Evolutionary conservation across 1,140 invertebrate species (phyloP), one percentile per base, ranked within the genome.

Genomic region (Cyrtorhinus lividipennis): DNA sequence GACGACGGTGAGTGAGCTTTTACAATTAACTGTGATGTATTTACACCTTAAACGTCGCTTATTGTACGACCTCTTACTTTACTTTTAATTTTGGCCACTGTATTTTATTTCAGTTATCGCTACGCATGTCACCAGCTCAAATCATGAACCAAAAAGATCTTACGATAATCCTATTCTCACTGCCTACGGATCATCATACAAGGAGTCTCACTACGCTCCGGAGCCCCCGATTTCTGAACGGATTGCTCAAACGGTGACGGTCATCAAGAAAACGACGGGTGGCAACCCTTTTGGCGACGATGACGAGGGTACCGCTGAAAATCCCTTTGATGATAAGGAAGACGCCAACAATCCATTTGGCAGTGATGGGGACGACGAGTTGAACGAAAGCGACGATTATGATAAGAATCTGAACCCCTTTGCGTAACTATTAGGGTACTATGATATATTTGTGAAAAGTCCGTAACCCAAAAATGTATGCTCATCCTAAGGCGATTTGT

Each of bases 361-460:
- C 64, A 68, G 71, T 10, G 72, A 73, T 46, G 75, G 76, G 22
- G 71, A 78, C 10, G 72, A 73, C 46, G 75, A 76, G 22, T 71
- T 77, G 62, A 22, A 23, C 18, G 71, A 76, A 24, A 24, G n/a
- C 24, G 68, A 68, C 24, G 74, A 76, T 70, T 83, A 83, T 69
- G 80, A 83, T 68, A 82, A 81, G 67, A 84, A 83, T 69, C 69
- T 82, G 18, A 85, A 85, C 72, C 82, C 82, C 15, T 86, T 85
- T 20, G 20, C 48, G 20, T 53, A 53, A 38, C 30, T 8, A 38
- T 5, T 38, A 15, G 5, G 30, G 30, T 38, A 38, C 30, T n/a
- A n/a, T n/a, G n/a, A n/a, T n/a, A n/a, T n/a, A n/a, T n/a, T n/a
- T n/a, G n/a, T n/a, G n/a, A n/a, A n/a, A n/a, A n/a, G n/a, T n/a